phyloP scores from a whole-genome alignment of 2,797 vertebrate species.

The Lacerta agilis region DNA sequence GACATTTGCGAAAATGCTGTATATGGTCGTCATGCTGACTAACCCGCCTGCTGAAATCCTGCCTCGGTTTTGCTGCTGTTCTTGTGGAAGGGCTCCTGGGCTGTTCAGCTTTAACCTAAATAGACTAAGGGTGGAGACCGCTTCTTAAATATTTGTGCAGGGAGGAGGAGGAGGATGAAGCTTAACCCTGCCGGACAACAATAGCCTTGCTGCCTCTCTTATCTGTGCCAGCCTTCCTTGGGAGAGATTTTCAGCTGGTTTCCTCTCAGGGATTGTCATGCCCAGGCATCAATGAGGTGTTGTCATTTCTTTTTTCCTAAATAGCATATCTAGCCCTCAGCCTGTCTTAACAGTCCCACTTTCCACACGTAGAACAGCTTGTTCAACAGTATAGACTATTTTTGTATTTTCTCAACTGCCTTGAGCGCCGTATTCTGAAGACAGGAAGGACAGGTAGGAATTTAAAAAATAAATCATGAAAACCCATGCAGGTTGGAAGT shows the following conservation, averaged over 20 bases:
- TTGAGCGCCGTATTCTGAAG: background rate
- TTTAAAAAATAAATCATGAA: background rate
- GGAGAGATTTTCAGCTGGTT: constrained; percentile 52
- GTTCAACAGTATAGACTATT: too few relatives aligned
- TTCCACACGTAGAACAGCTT: too few relatives aligned
- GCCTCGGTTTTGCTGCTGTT: background rate
- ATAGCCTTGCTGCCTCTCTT: constrained; percentile 51
- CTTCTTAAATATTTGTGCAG: constrained; percentile 71
- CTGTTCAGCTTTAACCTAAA: background rate
- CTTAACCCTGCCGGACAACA: constrained; percentile 47
- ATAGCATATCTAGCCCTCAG: too few relatives aligned
- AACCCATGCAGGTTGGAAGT: background rate
- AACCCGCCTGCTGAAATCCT: background rate
- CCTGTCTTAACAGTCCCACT: too few relatives aligned
- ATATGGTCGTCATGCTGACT: background rate
- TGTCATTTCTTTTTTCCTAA: background rate
- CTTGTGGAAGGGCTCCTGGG: background rate
- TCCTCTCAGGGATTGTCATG: constrained; percentile 45
- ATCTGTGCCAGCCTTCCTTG: constrained; percentile 46
- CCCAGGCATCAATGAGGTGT: constrained; percentile 8
- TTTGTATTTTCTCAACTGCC: background rate
- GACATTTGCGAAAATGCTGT: background rate
- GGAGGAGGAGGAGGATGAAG: constrained; percentile 54
- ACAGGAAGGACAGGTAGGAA: background rate
- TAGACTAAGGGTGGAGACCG: constrained; percentile 60